Evolutionary conservation across 2,113 vertebrate species (phyloP), one percentile per base, ranked within the genome.

Genomic region (Capreolus pygargus): DNA sequence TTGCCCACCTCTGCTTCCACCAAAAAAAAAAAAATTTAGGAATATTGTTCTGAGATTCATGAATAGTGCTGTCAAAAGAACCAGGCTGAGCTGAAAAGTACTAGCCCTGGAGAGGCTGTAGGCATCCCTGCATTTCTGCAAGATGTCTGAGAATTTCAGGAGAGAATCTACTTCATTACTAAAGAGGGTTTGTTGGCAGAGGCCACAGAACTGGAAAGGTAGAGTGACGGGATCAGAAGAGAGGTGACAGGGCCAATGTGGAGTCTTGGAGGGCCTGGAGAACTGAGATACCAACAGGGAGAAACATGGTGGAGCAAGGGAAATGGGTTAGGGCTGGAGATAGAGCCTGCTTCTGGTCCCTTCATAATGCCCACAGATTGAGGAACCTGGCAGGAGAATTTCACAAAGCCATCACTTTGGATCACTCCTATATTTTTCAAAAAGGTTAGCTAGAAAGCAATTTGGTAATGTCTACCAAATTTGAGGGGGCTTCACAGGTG

Each of bases 391-490:
- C 47, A 27, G 30, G 67, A 10, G n/a, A 82, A 89, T 88, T 58
- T 92, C 89, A 89, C 14, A 91, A 28, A 61, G 47, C 36, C 33
- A 86, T 21, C 55, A 91, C 78, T 89, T 70, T 93, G 70, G 55
- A 50, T 60, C 23, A 88, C 88, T 93, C 50, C 70, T 17, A 88
- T 36, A 90, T 86, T 60, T 95, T 96, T 95, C 76, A 64, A 92
- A 96, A 91, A 76, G 45, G 19, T 60, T 84, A 88, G 86, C 89
- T 89, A 43, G 89, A 95, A 92, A 85, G 52, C 83, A 95, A 93
- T 61, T 76, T 97, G 90, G 95, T 58, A 96, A 82, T 43, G 36
- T 39, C 82, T 90, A 50, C n/a, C 78, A 84, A 95, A 91, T 70
- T 91, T 84, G 30, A 89, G 60, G 70, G 70, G 70, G 39, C 70